Base-by-base conservation (phyloP, 2,113 vertebrate species). In the Tychaedon coryphoeus region DNA sequence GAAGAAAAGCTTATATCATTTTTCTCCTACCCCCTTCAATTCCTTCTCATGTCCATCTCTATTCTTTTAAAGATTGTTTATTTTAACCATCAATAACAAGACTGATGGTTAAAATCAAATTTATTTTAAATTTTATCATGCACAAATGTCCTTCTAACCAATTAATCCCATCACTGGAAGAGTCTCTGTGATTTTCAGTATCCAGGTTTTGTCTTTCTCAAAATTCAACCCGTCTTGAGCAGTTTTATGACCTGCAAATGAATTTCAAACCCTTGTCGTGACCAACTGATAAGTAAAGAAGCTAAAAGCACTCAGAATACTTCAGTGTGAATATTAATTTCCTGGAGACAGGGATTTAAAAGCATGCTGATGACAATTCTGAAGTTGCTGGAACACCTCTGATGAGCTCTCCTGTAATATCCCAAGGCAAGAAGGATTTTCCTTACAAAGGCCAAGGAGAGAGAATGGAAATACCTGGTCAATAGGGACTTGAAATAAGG, bases 401-500 rank as follows among this genome's bases (percentile, higher is more conserved):
- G 81, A 75, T 75, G 93, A 91, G 77, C 84, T 85, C 84, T 93
- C 54, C 77, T 60, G 2, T 14, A 76, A 92, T 51, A 83, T 58
- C 87, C 87, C 78, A 88, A 56, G 61, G 82, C 79, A 96, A 93
- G 43, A 36, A 90, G 88, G 92, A 93, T 94, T 96, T 96, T 97
- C 90, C 85, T 90, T 61, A 77, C 72, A 95, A 96, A 96, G 95
- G 93, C 92, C 95, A 96, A 86, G 82, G 75, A 93, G 69, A 93
- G 69, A 43, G 40, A 94, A 95, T 47, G 82, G 92, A 95, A 97
- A 96, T 92, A 96, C 90, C 88, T 96, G 82, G 86, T 93, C 95
- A 93, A 74, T 0, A 67, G 92, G 92, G 95, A 96, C 93, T 88
- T 94, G 90, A 96, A 97, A 96, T 92, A 97, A 93, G 92, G 94